Evolutionary conservation across 2,888 invertebrate species (phyloP).

Genomic region (Andricus curvator): DNA sequence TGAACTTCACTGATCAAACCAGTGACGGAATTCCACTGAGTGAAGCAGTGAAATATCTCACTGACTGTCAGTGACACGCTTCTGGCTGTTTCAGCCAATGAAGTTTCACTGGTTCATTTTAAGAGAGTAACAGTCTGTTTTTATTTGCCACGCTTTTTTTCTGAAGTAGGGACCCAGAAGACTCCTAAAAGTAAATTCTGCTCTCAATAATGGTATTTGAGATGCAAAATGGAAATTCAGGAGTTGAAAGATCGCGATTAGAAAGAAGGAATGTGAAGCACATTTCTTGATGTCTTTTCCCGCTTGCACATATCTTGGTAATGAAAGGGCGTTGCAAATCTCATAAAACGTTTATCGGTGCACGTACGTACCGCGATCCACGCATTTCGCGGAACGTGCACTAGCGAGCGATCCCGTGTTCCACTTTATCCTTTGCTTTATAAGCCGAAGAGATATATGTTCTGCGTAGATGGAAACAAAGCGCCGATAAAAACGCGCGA

Average conservation of each 20-base stretch:
- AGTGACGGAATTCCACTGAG: too few species aligned
- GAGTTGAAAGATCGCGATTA: constrained; percentile 15
- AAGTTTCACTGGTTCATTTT: too few species aligned
- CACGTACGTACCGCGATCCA: neutral
- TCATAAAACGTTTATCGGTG: constrained; percentile 37
- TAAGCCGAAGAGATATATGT: constrained; percentile 37
- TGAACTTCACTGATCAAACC: too few species aligned
- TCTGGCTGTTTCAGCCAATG: too few species aligned
- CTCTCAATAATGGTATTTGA: too few species aligned
- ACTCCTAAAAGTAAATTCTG: too few species aligned
- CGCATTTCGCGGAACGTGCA: constrained; percentile 33
- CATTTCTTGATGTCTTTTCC: constrained; percentile 13
- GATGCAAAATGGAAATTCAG: neutral
- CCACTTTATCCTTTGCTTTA: constrained; percentile 38
- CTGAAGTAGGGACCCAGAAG: too few species aligned
- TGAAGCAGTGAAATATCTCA: too few species aligned
- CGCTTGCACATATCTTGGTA: neutral
- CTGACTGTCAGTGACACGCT: too few species aligned
- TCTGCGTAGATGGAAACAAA: constrained; percentile 37
- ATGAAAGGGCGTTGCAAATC: constrained; percentile 38
- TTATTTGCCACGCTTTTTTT: too few species aligned
- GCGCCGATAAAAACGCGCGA: constrained; percentile 34
- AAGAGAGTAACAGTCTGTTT: too few species aligned
- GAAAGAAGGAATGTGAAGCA: constrained; percentile 18
- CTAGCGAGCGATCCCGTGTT: constrained; percentile 32